Conservation (phyloP, 2,797 vertebrate species). For the Tachyglossus aculeatus region DNA sequence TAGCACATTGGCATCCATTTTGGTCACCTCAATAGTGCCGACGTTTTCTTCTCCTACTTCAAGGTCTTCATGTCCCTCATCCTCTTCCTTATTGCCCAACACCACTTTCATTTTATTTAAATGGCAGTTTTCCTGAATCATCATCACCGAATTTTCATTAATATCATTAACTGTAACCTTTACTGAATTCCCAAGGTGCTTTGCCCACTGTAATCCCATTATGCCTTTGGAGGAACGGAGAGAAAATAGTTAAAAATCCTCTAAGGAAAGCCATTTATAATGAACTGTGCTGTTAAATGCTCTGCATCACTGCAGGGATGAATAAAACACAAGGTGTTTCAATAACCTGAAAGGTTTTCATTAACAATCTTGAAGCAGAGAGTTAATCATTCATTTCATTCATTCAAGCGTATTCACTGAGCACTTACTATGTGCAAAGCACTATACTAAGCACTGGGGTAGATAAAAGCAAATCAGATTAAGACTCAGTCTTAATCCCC, state of each 20-base stretch:
- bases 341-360: constrained; percentile 21
- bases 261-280: constrained; percentile 5
- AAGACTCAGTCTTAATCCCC: too few relatives aligned
- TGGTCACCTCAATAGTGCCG: constrained; percentile 86
- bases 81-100: constrained; percentile 69
- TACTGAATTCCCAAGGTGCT: constrained; percentile 87
- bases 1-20: constrained; percentile 97
- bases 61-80: constrained; percentile 54
- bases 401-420: too few relatives aligned
- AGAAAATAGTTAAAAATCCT: constrained; percentile 13
- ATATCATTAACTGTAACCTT: constrained; percentile 95
- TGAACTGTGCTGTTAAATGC: too few relatives aligned
- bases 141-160: constrained; percentile 87
- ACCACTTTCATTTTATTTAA: constrained; percentile 91
- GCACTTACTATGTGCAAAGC: too few relatives aligned
- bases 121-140: constrained; percentile 93
- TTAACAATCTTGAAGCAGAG: background rate
- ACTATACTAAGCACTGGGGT: too few relatives aligned
- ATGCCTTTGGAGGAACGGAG: constrained; percentile 81
- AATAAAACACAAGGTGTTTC: background rate
- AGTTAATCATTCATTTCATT: too few relatives aligned
- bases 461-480: too few relatives aligned
- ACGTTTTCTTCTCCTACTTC: constrained; percentile 66
- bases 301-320: too few relatives aligned
- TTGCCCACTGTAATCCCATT: constrained; percentile 97